Evolutionary conservation across 2,888 invertebrate species (phyloP).

Genomic region (Cheilosia variabilis): DNA sequence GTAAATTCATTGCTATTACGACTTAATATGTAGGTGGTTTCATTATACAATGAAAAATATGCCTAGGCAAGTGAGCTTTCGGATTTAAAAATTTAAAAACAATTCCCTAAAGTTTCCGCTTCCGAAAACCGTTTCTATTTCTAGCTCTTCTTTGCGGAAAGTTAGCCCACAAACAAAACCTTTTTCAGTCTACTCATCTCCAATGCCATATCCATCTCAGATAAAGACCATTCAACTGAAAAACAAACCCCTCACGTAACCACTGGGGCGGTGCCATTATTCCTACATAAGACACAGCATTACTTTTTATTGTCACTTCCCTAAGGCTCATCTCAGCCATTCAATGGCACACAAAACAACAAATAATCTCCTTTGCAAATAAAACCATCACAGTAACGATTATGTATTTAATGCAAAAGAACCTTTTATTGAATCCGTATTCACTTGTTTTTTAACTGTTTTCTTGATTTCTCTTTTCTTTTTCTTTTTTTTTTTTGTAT

Average conservation of each 20-base stretch:
- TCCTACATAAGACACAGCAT: background rate
- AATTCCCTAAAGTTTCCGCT: too few species aligned
- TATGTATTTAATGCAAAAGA: slow-evolving; percentile 64
- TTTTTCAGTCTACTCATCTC: too few species aligned
- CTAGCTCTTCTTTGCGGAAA: too few species aligned
- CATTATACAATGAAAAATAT: too few species aligned
- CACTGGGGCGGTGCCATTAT: background rate
- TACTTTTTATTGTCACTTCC: background rate
- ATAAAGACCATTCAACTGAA: background rate
- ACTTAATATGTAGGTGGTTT: too few species aligned
- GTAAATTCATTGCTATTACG: too few species aligned
- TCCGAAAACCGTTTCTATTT: too few species aligned
- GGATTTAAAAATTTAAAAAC: too few species aligned
- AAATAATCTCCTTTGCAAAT: slow-evolving; percentile 10
- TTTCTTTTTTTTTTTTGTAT: slow-evolving; percentile 59
- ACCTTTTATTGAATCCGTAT: slow-evolving; percentile 71
- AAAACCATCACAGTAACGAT: slow-evolving; percentile 20
- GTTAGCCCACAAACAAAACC: too few species aligned
- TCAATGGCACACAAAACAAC: background rate
- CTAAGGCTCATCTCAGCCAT: slow-evolving; percentile 1
- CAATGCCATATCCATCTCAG: too few species aligned
- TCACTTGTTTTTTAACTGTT: slow-evolving; percentile 41
- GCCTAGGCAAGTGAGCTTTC: too few species aligned
- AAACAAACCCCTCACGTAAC: background rate
- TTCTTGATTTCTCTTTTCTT: slow-evolving; percentile 19